These are phyloP conservation scores for Nasonovia ribisnigri DNA, from an alignment of 2,888 invertebrate species.

Conservation along the genomic window DNA sequence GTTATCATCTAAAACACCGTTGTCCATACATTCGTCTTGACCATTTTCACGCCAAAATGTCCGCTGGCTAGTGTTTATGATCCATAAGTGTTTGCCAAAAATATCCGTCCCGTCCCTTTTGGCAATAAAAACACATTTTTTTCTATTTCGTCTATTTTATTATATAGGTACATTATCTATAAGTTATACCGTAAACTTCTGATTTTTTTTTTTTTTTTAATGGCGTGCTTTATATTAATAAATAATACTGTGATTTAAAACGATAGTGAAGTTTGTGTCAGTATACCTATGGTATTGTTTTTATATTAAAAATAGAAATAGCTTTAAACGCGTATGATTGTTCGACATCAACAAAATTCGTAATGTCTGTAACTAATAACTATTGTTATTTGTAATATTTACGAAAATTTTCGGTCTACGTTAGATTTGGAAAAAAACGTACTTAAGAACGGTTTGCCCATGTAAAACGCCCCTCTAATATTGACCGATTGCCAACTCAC, in stretches of 20 bases:
- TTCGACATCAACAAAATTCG: too few species aligned
- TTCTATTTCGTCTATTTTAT: slow-evolving; percentile 5
- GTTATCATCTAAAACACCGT: not conserved
- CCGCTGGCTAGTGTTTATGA: slow-evolving; percentile 13
- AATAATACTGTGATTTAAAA: not conserved
- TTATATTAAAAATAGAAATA: too few species aligned
- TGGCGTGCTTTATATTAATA: not conserved
- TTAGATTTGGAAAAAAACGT: not conserved
- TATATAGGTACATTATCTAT: not conserved
- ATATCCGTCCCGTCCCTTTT: not conserved
- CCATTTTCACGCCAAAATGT: slow-evolving; percentile 34
- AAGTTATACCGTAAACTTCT: not conserved
- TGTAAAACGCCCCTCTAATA: not conserved
- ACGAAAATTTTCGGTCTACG: not conserved
- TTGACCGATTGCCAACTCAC: not conserved
- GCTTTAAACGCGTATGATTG: too few species aligned
- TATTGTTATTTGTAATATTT: not conserved
- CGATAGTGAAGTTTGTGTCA: not conserved
- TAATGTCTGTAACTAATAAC: too few species aligned
- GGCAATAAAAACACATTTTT: not conserved
- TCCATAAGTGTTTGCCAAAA: slow-evolving; percentile 34
- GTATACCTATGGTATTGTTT: too few species aligned
- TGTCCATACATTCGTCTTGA: not conserved
- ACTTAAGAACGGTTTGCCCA: not conserved
- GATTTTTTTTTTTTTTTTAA: not conserved